phyloP scores from a whole-genome alignment of 2,797 vertebrate genomes.

The Micrastur ruficollis region DNA sequence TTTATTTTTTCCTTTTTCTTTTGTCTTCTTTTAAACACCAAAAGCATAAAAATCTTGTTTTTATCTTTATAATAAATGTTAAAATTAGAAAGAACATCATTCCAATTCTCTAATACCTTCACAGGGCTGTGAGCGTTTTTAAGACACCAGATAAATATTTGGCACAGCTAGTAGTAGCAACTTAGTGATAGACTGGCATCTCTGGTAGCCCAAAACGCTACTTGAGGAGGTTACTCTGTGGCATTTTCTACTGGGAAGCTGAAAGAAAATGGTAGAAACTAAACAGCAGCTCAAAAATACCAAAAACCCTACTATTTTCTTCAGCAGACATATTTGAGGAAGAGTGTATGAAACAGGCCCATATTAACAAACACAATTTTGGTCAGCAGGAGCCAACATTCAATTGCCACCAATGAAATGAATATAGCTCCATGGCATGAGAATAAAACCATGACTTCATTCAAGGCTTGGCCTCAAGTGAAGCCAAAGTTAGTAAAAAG shows the following conservation, averaged over 20 bases:
- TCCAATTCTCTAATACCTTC: background rate
- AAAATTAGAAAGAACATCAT: conserved; percentile 3
- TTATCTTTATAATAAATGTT: conserved; percentile 7
- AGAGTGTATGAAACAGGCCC: background rate
- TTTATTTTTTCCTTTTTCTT: too few species aligned
- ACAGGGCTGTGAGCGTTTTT: background rate
- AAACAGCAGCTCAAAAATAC: background rate
- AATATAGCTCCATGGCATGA: background rate
- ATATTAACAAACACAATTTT: background rate
- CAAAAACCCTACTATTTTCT: background rate
- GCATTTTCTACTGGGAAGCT: background rate
- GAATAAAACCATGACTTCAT: conserved; percentile 1
- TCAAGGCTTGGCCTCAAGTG: background rate
- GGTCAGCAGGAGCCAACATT: background rate
- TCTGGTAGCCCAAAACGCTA: background rate
- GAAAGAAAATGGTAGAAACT: background rate
- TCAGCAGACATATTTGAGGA: background rate
- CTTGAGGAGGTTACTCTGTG: background rate
- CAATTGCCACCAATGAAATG: background rate
- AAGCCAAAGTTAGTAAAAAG: conserved; percentile 50
- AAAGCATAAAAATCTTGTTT: background rate
- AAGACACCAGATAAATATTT: background rate
- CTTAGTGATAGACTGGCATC: background rate
- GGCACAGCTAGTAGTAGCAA: background rate
- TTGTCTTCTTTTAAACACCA: background rate